Evolutionary conservation across 2,797 vertebrate genomes (phyloP).

Genomic region (Podarcis lilfordi): DNA sequence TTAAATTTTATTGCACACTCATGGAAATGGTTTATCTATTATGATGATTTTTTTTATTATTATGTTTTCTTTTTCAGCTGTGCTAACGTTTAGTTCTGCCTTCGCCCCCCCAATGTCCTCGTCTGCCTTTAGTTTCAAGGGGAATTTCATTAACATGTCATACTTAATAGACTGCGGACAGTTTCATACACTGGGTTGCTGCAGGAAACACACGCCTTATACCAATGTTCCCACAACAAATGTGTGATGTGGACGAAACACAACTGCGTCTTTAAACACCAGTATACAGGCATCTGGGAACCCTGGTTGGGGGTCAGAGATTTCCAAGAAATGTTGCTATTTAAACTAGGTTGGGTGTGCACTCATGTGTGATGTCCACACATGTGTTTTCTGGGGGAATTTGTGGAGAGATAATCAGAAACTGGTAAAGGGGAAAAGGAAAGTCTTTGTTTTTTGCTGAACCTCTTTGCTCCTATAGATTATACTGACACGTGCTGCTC

Average conservation of each 20-base stretch:
- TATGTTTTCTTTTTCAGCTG: constrained; percentile 58
- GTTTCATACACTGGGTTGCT: constrained; percentile 33
- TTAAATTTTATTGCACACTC: constrained; percentile 75
- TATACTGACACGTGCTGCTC: constrained; percentile 51
- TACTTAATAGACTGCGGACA: constrained; percentile 48
- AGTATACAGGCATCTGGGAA: background rate
- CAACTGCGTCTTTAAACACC: background rate
- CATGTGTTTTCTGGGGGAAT: background rate
- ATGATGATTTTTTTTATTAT: background rate
- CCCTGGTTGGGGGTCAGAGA: background rate
- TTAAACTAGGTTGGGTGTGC: background rate
- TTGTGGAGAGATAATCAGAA: background rate
- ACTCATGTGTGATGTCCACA: background rate
- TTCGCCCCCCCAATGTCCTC: background rate
- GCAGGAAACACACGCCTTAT: constrained; percentile 12
- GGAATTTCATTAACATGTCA: constrained; percentile 57
- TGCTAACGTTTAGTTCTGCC: constrained; percentile 71
- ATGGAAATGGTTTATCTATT: constrained; percentile 71
- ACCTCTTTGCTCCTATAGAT: constrained; percentile 47
- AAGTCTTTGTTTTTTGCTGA: constrained; percentile 22
- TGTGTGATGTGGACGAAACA: background rate
- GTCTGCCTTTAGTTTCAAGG: constrained; percentile 61
- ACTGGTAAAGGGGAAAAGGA: constrained; percentile 13
- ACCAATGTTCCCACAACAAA: background rate
- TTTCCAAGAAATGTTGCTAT: background rate